Conservation (phyloP, 2,888 invertebrate species). For the Caenorhabditis macrosperma region DNA sequence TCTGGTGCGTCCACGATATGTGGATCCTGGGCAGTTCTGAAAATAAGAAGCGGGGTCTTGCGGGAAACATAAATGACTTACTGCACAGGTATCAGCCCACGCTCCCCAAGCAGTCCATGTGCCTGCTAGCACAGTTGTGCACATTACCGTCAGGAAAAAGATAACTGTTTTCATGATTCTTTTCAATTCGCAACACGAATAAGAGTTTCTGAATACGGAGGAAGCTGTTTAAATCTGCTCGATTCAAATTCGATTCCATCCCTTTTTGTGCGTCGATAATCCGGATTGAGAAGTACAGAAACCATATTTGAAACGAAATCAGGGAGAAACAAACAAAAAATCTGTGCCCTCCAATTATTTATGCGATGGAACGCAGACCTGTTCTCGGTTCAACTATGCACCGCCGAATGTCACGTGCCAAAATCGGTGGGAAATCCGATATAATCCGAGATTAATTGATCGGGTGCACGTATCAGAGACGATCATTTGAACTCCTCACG, state of each 20-base stretch:
- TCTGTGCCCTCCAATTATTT: background rate
- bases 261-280: conserved; percentile 27
- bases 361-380: background rate
- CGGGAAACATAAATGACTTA: conserved; percentile 2
- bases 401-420: conserved; percentile 13
- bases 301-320: conserved; percentile 14
- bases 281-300: conserved; percentile 41
- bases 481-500: conserved; percentile 31
- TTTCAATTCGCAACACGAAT: background rate
- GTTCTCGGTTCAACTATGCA: conserved; percentile 29
- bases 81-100: conserved; percentile 50
- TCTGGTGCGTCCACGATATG: conserved; percentile 55
- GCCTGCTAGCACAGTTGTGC: conserved; percentile 36
- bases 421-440: conserved; percentile 19
- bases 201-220: background rate
- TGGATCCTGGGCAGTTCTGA: conserved; percentile 48
- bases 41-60: background rate
- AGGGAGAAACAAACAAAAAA: conserved; percentile 9
- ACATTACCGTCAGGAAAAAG: conserved; percentile 29
- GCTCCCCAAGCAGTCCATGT: conserved; percentile 48
- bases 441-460: conserved; percentile 33
- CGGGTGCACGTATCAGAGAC: conserved; percentile 22
- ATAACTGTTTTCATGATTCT: conserved; percentile 33
- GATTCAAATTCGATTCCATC: background rate
- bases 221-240: conserved; percentile 35